Evolutionary conservation across 2,113 vertebrate genomes (phyloP), one percentile per base, ranked within the genome.

Genomic region (Electrona antarctica): DNA sequence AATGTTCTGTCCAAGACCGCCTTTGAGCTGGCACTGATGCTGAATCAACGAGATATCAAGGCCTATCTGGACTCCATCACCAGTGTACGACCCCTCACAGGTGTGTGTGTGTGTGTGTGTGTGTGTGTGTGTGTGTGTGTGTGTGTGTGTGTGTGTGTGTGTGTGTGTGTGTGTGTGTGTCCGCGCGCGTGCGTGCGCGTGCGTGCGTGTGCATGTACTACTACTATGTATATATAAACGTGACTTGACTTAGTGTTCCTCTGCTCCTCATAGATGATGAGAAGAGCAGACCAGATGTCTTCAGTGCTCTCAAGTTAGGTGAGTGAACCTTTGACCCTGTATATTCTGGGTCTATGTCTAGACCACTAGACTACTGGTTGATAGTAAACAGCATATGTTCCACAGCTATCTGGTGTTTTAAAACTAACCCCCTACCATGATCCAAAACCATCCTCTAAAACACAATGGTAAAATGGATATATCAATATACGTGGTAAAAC

Each of bases 281-380:
- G 82, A 97, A 96, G 82, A 93, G 89, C 60, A 93, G 97, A 48
- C 96, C 98, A 60, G 97, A 98, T 85, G 91, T 98, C 76, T 98
- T 99, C 89, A 93, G 95, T 64, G 97, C 97, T 52, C 90, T 99
- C 81, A 99, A 98, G 89, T 72, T 97, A 81, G 98, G 97, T 98
- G 82, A 92, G 94, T 67, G 45, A 0, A 52, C n/a, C 45, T 0
- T 13, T 10, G 21, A 33, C 3, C 3, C 8, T 41, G 28, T 33
- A 21, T 2, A 21, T 21, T 21, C 21, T 21, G 21, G 21, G 21
- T 21, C 21, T 21, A 21, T 21, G 21, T 21, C 21, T 21, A 21
- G 21, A 21, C 21, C 21, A 21, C 21, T 21, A 21, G 21, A 21
- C 21, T 2, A 21, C 21, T 21, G 21, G 21, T 21, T 21, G 21